These are phyloP conservation scores for Pygocentrus nattereri DNA, from an alignment of 2,797 vertebrate genomes.

Conservation along the genomic window DNA sequence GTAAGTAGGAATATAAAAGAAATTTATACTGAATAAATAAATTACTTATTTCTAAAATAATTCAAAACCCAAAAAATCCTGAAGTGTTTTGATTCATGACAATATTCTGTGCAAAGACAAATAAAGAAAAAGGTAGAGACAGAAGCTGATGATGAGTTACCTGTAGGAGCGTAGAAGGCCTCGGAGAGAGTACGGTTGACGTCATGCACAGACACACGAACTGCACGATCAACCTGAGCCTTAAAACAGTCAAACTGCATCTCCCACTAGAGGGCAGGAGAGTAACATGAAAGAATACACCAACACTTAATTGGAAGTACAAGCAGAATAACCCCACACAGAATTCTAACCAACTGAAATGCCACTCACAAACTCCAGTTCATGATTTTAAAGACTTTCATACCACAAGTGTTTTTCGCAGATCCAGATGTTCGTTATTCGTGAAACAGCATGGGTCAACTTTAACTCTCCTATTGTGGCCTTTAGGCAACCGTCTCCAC, in stretches of 20 bases:
- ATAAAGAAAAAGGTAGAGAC: not conserved
- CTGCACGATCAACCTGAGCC: not conserved
- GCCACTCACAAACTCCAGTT: not conserved
- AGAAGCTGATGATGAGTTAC: constrained; percentile 4
- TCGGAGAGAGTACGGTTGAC: not conserved
- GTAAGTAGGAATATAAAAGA: no score
- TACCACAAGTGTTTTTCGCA: constrained; percentile 11
- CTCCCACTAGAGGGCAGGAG: constrained; percentile 49
- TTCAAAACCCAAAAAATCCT: not conserved
- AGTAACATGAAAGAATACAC: constrained; percentile 2
- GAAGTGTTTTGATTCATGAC: no score
- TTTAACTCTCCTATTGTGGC: not conserved
- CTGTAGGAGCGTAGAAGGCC: not conserved
- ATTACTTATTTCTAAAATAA: no score
- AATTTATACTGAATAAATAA: no score
- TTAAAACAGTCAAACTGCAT: constrained; percentile 42
- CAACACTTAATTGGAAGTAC: not conserved
- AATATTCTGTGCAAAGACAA: not conserved
- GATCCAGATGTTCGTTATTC: not conserved
- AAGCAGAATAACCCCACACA: not conserved
- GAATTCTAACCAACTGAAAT: not conserved
- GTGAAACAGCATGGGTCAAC: not conserved
- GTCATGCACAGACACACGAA: constrained; percentile 24
- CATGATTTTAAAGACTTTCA: not conserved
- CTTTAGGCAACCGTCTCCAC: constrained; percentile 12